A percentile compares a stretch with the other conserved stretches of the same genome.
Conservation (phyloP, 2,888 invertebrate species). For the Amphiduros pacificus region DNA sequence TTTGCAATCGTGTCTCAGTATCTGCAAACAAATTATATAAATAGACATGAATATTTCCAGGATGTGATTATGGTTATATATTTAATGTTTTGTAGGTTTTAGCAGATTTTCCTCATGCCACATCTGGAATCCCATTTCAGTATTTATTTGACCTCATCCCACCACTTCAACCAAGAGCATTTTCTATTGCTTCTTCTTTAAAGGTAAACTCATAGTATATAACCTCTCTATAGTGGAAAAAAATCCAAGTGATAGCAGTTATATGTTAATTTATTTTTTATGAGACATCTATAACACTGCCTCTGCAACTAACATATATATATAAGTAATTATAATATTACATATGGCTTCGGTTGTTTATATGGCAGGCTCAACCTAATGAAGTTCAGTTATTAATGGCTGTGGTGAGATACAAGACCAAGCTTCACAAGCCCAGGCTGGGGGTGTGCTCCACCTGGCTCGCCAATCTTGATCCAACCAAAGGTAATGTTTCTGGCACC, state of each 20-base stretch:
- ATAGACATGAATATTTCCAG: no score
- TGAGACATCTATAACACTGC: no score
- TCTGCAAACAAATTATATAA: no score
- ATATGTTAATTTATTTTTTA: no score
- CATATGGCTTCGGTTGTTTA: neutral
- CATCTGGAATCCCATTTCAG: constrained; percentile 64
- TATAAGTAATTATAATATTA: neutral
- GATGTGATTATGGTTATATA: no score
- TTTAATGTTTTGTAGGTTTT: constrained; percentile 64
- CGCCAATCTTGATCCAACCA: constrained; percentile 66
- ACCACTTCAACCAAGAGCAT: constrained; percentile 83
- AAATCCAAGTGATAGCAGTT: no score
- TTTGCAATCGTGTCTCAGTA: no score
- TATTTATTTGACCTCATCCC: constrained; percentile 87
- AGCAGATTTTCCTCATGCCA: constrained; percentile 82
- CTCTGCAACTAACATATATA: no score
- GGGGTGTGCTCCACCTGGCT: constrained; percentile 96
- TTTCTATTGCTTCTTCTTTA: constrained; percentile 84
- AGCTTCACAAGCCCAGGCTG: constrained; percentile 72
- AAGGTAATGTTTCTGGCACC: constrained; percentile 16
- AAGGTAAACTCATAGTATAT: constrained; percentile 2
- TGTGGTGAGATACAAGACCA: constrained; percentile 83
- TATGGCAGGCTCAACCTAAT: constrained; percentile 42
- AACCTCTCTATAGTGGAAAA: no score
- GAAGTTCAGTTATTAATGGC: constrained; percentile 84